Conservation (phyloP, 1,140 invertebrate genomes). For the Cheumatopsyche charites region DNA sequence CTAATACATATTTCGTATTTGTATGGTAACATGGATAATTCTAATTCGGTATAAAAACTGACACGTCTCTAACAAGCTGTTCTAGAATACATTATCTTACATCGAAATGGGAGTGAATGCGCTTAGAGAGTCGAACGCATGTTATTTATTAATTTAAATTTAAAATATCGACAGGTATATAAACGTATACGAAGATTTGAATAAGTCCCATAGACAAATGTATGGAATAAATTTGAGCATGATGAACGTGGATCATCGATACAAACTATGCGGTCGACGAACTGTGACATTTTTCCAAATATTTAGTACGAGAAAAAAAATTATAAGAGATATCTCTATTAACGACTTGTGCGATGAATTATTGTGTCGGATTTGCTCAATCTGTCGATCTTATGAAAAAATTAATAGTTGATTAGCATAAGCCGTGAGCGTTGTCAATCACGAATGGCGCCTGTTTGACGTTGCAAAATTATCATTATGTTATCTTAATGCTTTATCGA, state of each 20-base stretch:
- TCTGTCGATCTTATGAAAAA: too few relatives aligned
- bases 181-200: conserved; percentile 25
- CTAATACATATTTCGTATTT: too few relatives aligned
- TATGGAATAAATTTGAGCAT: conserved; percentile 10
- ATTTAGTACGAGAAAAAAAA: too few relatives aligned
- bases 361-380: too few relatives aligned
- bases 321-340: too few relatives aligned
- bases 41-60: background rate
- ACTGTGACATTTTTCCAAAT: background rate
- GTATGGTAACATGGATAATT: background rate
- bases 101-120: conserved; percentile 11
- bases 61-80: background rate
- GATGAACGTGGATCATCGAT: background rate
- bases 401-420: too few relatives aligned
- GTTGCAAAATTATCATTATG: too few relatives aligned
- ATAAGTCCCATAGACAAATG: conserved; percentile 8
- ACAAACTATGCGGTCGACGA: background rate
- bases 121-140: background rate
- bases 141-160: conserved; percentile 35
- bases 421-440: too few relatives aligned
- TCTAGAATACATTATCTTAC: conserved; percentile 11
- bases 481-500: too few relatives aligned
- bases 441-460: too few relatives aligned
- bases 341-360: too few relatives aligned
- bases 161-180: conserved; percentile 36